These are phyloP conservation scores for Propithecus perrieri DNA, from an alignment of 2,797 vertebrate species.

Conservation along the genomic window DNA sequence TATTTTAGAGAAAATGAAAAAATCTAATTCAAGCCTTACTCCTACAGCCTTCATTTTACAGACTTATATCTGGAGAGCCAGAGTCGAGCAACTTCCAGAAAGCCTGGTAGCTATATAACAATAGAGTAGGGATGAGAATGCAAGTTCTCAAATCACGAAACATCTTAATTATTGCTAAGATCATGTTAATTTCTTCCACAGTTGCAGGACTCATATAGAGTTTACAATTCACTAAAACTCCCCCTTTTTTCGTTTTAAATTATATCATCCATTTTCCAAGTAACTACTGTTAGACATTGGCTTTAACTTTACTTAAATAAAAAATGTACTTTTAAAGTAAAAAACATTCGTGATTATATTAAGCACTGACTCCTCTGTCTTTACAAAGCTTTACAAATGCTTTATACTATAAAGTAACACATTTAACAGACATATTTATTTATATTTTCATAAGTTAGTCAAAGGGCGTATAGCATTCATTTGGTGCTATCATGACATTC, in stretches of 20 bases:
- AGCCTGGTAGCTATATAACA: not conserved
- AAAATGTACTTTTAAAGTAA: not conserved
- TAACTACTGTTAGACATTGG: not conserved
- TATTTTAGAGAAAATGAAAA: not conserved
- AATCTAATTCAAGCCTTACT: not conserved
- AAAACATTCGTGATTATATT: not conserved
- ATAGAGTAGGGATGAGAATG: not conserved
- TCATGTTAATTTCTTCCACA: not conserved
- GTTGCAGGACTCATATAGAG: not conserved
- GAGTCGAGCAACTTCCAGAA: not conserved
- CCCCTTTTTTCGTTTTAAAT: not conserved
- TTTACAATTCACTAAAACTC: not conserved
- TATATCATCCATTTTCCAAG: not conserved
- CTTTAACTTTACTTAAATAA: not conserved
- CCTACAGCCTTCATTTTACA: not conserved
- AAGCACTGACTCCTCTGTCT: not conserved
- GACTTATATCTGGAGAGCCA: not conserved
- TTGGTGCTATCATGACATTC: not conserved
- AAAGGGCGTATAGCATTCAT: not conserved
- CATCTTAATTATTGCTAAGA: not conserved
- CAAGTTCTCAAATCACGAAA: not conserved
- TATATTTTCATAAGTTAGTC: not conserved
- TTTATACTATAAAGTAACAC: not conserved
- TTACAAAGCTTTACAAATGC: not conserved
- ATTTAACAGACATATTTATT: not conserved